Conservation (phyloP, 2,797 vertebrate species). For the Siniperca obscura region DNA sequence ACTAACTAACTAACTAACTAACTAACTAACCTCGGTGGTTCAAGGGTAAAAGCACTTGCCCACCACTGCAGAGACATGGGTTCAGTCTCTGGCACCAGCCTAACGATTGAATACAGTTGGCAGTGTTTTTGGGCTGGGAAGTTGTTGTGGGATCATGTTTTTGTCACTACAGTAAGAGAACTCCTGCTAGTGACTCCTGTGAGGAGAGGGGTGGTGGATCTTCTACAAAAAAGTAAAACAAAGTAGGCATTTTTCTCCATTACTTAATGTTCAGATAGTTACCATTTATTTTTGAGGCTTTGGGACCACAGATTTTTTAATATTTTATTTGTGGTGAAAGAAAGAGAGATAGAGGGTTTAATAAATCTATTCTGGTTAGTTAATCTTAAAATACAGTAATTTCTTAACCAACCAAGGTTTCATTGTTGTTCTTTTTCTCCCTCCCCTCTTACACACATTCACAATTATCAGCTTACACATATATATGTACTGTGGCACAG, state of each 20-base stretch:
- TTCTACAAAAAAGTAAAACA: background rate
- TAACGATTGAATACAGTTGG: background rate
- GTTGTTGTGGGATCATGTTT: background rate
- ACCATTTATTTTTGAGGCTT: background rate
- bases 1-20: too few relatives aligned
- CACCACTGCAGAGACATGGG: background rate
- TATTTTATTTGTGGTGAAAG: background rate
- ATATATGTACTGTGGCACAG: background rate
- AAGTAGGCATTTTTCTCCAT: background rate
- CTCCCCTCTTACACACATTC: background rate
- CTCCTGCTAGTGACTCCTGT: background rate
- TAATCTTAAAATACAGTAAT: slow-evolving; percentile 23
- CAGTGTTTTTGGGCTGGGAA: background rate
- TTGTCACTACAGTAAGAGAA: background rate
- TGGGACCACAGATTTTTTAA: background rate
- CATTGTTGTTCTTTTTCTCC: background rate
- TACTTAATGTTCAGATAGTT: background rate
- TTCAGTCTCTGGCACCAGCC: background rate
- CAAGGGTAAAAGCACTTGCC: background rate
- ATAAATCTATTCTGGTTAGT: slow-evolving; percentile 3
- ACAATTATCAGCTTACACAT: background rate
- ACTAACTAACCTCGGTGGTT: too few relatives aligned
- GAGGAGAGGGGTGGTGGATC: background rate
- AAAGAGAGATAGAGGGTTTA: slow-evolving; percentile 9
- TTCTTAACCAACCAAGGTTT: slow-evolving; percentile 9